phyloP scores from a whole-genome alignment of 2,113 vertebrate species.

The Charina bottae region DNA sequence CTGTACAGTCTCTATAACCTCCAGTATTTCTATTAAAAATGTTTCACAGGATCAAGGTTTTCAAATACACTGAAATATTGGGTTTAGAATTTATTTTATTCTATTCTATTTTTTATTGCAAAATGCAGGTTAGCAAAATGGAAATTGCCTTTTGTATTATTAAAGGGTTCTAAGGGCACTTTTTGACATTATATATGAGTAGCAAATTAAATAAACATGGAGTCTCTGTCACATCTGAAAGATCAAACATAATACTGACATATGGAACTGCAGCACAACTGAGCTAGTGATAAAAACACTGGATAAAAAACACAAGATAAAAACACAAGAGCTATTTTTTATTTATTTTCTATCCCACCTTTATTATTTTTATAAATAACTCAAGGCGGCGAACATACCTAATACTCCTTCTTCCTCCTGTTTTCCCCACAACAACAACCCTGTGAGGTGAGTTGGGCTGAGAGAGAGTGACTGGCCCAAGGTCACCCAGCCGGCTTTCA shows the following conservation, averaged over 20 bases:
- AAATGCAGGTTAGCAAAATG: neutral
- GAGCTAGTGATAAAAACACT: neutral
- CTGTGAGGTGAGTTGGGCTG: too few species aligned
- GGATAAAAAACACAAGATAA: too few species aligned
- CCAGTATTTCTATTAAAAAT: conserved; percentile 40
- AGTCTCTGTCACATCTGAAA: neutral
- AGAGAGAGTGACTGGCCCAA: too few species aligned
- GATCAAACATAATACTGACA: neutral
- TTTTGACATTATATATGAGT: neutral
- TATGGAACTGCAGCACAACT: neutral
- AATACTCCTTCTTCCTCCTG: too few species aligned
- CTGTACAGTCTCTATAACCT: neutral
- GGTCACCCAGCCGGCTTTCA: too few species aligned
- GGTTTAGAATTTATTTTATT: neutral
- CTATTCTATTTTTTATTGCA: neutral
- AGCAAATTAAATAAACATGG: neutral
- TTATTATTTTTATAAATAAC: too few species aligned
- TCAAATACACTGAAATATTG: neutral
- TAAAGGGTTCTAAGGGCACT: neutral
- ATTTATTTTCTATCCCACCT: too few species aligned
- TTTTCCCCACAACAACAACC: too few species aligned
- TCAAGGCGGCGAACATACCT: too few species aligned
- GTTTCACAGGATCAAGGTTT: conserved; percentile 29
- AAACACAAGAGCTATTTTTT: too few species aligned
- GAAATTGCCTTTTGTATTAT: neutral